Conservation (phyloP, 2,113 vertebrate genomes). For the Strigops habroptila region DNA sequence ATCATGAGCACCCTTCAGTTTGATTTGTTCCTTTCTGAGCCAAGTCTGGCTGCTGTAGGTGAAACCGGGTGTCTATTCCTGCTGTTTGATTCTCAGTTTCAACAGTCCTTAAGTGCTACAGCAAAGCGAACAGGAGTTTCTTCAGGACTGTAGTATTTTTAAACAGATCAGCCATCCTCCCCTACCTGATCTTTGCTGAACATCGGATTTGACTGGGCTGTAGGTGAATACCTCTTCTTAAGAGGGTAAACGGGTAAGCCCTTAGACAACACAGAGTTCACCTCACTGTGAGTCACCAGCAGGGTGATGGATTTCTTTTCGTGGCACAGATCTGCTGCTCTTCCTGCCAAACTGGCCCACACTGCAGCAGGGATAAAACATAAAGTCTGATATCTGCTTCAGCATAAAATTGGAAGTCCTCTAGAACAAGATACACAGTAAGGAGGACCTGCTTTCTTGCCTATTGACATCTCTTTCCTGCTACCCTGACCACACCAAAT, state of each 20-base stretch:
- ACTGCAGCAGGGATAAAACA: background rate
- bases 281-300: background rate
- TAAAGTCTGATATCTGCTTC: background rate
- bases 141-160: background rate
- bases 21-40: background rate
- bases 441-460: background rate
- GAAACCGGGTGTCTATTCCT: background rate
- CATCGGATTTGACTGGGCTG: background rate
- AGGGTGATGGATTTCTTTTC: background rate
- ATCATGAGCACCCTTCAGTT: background rate
- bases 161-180: background rate
- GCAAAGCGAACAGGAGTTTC: background rate
- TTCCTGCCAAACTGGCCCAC: background rate
- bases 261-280: background rate
- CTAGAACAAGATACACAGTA: background rate
- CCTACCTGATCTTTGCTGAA: background rate
- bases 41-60: background rate
- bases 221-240: background rate
- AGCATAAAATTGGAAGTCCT: background rate
- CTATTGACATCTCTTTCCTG: background rate
- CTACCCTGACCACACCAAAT: background rate
- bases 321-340: background rate
- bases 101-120: background rate
- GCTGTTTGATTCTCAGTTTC: background rate
- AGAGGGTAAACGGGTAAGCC: background rate